Conservation (phyloP, 2,797 vertebrate species). For the Chloroceryle inda region DNA sequence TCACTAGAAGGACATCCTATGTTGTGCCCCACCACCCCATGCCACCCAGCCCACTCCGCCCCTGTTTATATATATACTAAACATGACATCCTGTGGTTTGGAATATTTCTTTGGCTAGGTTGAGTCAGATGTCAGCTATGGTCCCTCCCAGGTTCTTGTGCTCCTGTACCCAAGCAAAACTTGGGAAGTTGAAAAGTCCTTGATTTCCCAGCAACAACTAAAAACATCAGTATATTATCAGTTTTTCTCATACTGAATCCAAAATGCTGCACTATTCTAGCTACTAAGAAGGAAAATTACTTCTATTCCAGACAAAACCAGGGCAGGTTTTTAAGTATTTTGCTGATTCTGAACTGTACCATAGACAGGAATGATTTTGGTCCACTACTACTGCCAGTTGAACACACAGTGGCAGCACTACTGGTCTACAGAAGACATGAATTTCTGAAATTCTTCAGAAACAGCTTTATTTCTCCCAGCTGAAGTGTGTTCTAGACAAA, state of each 20-base stretch:
- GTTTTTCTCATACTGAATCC: neutral
- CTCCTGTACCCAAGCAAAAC: neutral
- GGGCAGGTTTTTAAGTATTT: neutral
- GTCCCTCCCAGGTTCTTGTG: neutral
- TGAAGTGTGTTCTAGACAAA: conserved; percentile 8
- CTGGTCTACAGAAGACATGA: neutral
- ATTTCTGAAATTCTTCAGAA: conserved; percentile 34
- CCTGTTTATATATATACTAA: neutral
- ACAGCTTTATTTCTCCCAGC: neutral
- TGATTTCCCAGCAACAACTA: neutral
- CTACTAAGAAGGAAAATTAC: neutral
- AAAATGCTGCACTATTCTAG: neutral
- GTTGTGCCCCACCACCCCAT: neutral
- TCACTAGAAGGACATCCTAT: neutral
- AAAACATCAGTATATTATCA: neutral
- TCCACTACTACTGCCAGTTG: neutral
- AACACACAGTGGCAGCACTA: neutral
- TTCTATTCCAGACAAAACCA: neutral
- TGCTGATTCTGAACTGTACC: neutral
- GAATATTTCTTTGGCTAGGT: neutral
- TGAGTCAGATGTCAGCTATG: neutral
- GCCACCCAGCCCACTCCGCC: no score
- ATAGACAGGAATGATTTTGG: neutral
- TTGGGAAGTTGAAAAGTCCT: neutral
- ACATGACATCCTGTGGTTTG: neutral